Conservation (phyloP, 2,888 invertebrate genomes). For the Zele albiditarsus region DNA sequence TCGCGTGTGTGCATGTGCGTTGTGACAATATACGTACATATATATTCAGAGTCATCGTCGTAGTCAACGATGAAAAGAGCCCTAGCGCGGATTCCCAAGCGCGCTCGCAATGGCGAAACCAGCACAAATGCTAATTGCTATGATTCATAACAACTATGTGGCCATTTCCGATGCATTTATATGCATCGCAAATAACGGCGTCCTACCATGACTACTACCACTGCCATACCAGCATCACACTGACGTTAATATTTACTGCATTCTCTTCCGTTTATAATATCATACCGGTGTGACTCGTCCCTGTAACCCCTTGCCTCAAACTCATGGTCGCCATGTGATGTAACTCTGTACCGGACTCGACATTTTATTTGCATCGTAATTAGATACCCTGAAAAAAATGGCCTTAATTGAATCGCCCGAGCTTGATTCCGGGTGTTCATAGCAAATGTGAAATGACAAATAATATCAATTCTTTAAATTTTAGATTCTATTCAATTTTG, state of each 20-base stretch:
- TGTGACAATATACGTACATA: neutral
- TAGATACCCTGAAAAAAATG: too few relatives aligned
- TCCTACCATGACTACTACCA: slow-evolving; percentile 44
- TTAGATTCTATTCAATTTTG: too few relatives aligned
- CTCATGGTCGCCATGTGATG: neutral
- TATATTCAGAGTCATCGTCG: neutral
- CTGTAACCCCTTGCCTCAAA: neutral
- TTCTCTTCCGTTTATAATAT: slow-evolving; percentile 59
- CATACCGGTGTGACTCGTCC: slow-evolving; percentile 24
- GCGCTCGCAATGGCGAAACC: slow-evolving; percentile 11
- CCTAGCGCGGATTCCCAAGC: slow-evolving; percentile 22
- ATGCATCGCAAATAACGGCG: slow-evolving; percentile 61
- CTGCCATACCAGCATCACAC: slow-evolving; percentile 22
- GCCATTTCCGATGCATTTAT: slow-evolving; percentile 64
- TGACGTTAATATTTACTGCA: slow-evolving; percentile 58
- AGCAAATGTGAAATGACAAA: too few relatives aligned
- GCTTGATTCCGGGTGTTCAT: too few relatives aligned
- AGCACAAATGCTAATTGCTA: slow-evolving; percentile 65
- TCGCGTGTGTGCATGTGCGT: neutral
- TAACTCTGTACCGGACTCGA: slow-evolving; percentile 15
- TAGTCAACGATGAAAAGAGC: slow-evolving; percentile 20
- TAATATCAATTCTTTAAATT: too few relatives aligned
- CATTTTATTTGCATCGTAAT: slow-evolving; percentile 49
- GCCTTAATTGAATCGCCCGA: too few relatives aligned
- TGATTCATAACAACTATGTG: slow-evolving; percentile 67